Evolutionary conservation across 2,113 vertebrate species (phyloP), one percentile per base, ranked within the genome.

Genomic region (Conger conger): DNA sequence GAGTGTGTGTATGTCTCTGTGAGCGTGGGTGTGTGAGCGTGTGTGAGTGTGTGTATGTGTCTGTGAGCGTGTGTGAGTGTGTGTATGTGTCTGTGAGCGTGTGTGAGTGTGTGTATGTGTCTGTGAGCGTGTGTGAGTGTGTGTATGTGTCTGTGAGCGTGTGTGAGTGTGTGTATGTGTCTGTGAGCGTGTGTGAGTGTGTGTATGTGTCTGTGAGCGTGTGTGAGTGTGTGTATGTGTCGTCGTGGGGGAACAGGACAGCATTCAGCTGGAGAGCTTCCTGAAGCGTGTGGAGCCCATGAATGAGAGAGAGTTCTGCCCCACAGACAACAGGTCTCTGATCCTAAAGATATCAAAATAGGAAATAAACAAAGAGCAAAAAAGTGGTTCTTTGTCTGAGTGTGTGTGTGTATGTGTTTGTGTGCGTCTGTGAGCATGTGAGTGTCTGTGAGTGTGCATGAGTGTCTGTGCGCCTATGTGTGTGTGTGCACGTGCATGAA

Each of bases 181-280:
- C 4, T 42, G 40, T 42, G 40, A 0, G 40, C 9, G 40, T 42
- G 40, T 42, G 40, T 1, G 40, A 0, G 1, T 42, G 40, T 42
- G 40, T 42, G 40, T 1, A 1, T 42, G 40, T 42, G 40, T 42
- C 4, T 1, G 40, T 42, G 40, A 6, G 40, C 9, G 40, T 42
- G 40, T 42, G 40, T 42, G 40, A 6, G 40, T 42, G 40, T 4
- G 40, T 42, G 40, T 42, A 42, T 50, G 45, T 50, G 45, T 50
- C 0, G 79, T 30, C 7, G 33, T n/a, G 15, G 20, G 76, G 76
- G 33, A 18, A 36, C 68, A 38, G 60, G 76, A 13, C 45, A 92
- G 90, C 88, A 88, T 91, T 89, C 91, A 91, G 89, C 90, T 91
- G 89, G 90, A 91, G 92, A 89, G 91, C 90, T 91, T 92, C 91